These are phyloP conservation scores for Podarcis siculus DNA, from an alignment of 2,797 vertebrate genomes.

Conservation along the genomic window DNA sequence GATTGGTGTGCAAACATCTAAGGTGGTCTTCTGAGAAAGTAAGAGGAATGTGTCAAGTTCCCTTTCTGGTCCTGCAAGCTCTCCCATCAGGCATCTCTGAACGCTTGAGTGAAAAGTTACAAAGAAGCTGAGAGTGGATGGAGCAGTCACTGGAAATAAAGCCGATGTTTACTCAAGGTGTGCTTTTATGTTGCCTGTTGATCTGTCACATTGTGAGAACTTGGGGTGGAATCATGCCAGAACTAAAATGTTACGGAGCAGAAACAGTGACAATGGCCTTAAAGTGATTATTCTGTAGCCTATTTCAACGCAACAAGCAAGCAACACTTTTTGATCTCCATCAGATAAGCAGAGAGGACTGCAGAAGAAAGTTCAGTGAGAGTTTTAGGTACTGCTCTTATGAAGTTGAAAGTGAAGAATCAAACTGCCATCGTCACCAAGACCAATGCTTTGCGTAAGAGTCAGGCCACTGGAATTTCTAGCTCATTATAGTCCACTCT, in stretches of 20 bases:
- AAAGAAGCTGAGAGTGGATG: conserved; percentile 41
- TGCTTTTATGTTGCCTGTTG: conserved; percentile 53
- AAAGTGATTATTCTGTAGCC: conserved; percentile 49
- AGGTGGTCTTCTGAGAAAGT: conserved; percentile 62
- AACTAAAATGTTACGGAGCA: conserved; percentile 26
- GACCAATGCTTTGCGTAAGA: too few relatives aligned
- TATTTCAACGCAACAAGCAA: conserved; percentile 37
- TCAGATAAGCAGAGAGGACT: conserved; percentile 2
- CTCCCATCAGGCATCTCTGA: conserved; percentile 62
- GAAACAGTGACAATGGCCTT: conserved; percentile 27
- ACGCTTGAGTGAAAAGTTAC: conserved; percentile 66
- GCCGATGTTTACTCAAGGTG: conserved; percentile 67
- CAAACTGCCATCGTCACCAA: too few relatives aligned
- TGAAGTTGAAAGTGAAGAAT: too few relatives aligned
- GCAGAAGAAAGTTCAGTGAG: background rate
- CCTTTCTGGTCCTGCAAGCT: conserved; percentile 38
- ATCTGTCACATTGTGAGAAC: conserved; percentile 41
- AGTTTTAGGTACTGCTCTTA: too few relatives aligned
- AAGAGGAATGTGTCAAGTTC: conserved; percentile 60
- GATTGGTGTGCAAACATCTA: conserved; percentile 51
- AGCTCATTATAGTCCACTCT: too few relatives aligned
- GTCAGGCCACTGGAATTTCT: too few relatives aligned
- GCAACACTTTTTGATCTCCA: conserved; percentile 6
- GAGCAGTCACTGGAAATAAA: conserved; percentile 63
- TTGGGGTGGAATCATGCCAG: conserved; percentile 50